phyloP scores from a whole-genome alignment of 2,797 vertebrate genomes.

The Catharus ustulatus region DNA sequence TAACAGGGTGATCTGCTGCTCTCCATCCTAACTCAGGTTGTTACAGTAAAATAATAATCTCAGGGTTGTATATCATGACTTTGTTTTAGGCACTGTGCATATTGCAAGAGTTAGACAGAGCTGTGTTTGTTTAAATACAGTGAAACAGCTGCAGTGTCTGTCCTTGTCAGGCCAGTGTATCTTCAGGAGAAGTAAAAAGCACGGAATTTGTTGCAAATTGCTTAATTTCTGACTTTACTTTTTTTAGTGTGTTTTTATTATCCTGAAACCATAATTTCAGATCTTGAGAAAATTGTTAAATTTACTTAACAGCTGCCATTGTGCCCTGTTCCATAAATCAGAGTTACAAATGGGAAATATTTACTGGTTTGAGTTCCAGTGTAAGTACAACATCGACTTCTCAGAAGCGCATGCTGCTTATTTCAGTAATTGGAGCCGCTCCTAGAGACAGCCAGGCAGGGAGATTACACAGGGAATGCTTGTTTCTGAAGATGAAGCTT shows the following conservation, averaged over 20 bases:
- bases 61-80: not conserved
- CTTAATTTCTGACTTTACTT: not conserved
- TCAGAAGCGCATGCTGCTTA: not conserved
- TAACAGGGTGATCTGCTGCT: not conserved
- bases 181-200: not conserved
- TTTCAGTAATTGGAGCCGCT: not conserved
- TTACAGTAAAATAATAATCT: not conserved
- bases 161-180: constrained; percentile 10
- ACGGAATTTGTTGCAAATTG: not conserved
- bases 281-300: constrained; percentile 18
- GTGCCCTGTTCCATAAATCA: not conserved
- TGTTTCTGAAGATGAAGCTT: constrained; percentile 49
- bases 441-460: not conserved
- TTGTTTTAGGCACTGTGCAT: not conserved
- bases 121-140: not conserved
- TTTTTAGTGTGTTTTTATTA: not conserved
- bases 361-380: not conserved
- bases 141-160: not conserved
- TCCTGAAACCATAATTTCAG: constrained; percentile 5
- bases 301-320: constrained; percentile 38
- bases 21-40: not conserved
- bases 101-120: not conserved
- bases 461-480: constrained; percentile 25
- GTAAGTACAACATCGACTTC: not conserved
- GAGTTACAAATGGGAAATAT: constrained; percentile 43